Conservation (phyloP, 1,140 invertebrate genomes). For the Pollicipes pollicipes region DNA sequence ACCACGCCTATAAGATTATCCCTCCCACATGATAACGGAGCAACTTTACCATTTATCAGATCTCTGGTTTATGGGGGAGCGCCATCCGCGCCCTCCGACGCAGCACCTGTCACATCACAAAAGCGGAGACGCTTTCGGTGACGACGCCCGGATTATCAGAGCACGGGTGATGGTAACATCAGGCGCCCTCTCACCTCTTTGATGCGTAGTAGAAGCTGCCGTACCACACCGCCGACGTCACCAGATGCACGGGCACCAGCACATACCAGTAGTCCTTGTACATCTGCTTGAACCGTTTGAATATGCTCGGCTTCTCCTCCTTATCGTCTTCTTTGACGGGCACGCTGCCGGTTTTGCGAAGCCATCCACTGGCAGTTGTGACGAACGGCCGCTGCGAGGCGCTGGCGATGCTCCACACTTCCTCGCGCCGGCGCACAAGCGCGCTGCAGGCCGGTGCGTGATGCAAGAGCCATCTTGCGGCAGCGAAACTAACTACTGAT, state of each 20-base stretch:
- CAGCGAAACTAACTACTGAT: not conserved
- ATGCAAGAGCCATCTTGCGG: not conserved
- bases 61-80: no score
- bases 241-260: constrained; percentile 67
- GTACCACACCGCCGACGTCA: constrained; percentile 70
- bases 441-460: no score
- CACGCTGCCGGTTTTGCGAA: not conserved
- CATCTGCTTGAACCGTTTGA: constrained; percentile 74
- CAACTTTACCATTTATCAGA: no score
- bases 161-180: no score
- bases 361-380: not conserved
- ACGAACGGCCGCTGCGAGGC: not conserved
- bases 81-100: no score
- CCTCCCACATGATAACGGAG: no score
- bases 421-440: not conserved
- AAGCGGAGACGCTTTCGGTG: no score
- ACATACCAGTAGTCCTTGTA: constrained; percentile 90
- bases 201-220: constrained; percentile 65
- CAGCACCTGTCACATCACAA: no score
- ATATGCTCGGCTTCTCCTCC: constrained; percentile 33
- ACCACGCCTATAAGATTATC: no score
- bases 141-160: no score
- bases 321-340: not conserved
- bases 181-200: constrained; percentile 64
- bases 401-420: not conserved